A percentile compares a stretch with the other conserved stretches of the same genome.
phyloP scores from a whole-genome alignment of 2,888 invertebrate genomes.

The Nemapogon koenigi region DNA sequence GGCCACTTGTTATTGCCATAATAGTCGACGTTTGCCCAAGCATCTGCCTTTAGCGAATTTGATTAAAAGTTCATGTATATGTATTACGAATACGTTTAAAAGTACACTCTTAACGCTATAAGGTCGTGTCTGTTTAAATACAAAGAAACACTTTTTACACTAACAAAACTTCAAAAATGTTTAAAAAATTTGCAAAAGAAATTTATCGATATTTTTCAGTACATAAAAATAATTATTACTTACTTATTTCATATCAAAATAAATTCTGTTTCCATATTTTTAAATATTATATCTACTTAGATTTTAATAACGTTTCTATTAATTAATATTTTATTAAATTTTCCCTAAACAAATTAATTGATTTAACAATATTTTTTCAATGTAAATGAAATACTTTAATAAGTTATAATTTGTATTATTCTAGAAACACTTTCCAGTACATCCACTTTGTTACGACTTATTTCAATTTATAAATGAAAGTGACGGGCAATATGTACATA shows the following conservation, averaged over 20 bases:
- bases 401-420: conserved; percentile 69
- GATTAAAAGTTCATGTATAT: conserved; percentile 62
- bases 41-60: conserved; percentile 62
- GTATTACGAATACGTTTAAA: conserved; percentile 33
- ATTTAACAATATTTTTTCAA: conserved; percentile 61
- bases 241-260: too few relatives aligned
- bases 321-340: conserved; percentile 38
- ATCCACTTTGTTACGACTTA: conserved; percentile 85
- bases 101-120: too few relatives aligned
- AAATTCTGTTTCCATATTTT: too few relatives aligned
- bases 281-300: too few relatives aligned
- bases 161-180: too few relatives aligned
- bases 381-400: conserved; percentile 71
- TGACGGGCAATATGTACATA: conserved; percentile 84
- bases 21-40: conserved; percentile 30
- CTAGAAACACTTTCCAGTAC: conserved; percentile 78
- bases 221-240: too few relatives aligned
- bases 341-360: conserved; percentile 39
- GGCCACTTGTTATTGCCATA: conserved; percentile 49
- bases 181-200: too few relatives aligned
- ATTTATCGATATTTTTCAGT: too few relatives aligned
- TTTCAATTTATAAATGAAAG: conserved; percentile 73
- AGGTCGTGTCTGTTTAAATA: too few relatives aligned
- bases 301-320: too few relatives aligned
- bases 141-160: too few relatives aligned